Base-by-base conservation (phyloP, 2,888 invertebrate species). In the Pharmacophagus antenor region DNA sequence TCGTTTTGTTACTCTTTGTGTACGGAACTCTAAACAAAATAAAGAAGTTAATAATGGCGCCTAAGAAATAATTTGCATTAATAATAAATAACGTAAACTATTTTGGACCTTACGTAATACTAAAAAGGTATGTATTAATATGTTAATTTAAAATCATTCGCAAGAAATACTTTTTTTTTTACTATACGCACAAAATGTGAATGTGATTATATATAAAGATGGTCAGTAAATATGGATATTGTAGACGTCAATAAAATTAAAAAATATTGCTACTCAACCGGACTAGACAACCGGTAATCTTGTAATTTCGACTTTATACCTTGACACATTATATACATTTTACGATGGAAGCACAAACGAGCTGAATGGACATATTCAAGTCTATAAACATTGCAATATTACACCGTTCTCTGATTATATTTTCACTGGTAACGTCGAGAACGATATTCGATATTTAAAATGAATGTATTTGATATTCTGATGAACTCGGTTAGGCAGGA, bases 341-440 rank as follows among this genome's bases (percentile, higher is more conserved):
- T 37, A 37, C 15, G n/a, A 2, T 31, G 27, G 3, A 27, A 1
- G 1, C 2, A 7, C 5, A 27, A 10, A 10, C 3, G 27, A n/a
- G n/a, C n/a, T n/a, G 27, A 4, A 27, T 8, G 27, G 6, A 27
- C 6, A 27, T n/a, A n/a, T n/a, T n/a, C 27, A 10, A 2, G 27
- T 27, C 15, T 15, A 15, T 37, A 37, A 15, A n/a, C 15, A 37
- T 37, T 37, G 18, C 21, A 37, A 12, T 41, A 42, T 41, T 10
- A 31, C n/a, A 55, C 46, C 15, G 46, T 31, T 41, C 17, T 20
- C 7, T 27, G 27, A n/a, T 44, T 27, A 41, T 17, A 54, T 54
- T 44, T 23, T 53, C 25, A 27, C 27, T 54, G n/a, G 44, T 23
- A 46, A n/a, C 17, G 23, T 46, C 46, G 46, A 21, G 46, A 46